These are phyloP conservation scores for Alloplasta piceator DNA, from an alignment of 2,888 invertebrate genomes.

Conservation along the genomic window DNA sequence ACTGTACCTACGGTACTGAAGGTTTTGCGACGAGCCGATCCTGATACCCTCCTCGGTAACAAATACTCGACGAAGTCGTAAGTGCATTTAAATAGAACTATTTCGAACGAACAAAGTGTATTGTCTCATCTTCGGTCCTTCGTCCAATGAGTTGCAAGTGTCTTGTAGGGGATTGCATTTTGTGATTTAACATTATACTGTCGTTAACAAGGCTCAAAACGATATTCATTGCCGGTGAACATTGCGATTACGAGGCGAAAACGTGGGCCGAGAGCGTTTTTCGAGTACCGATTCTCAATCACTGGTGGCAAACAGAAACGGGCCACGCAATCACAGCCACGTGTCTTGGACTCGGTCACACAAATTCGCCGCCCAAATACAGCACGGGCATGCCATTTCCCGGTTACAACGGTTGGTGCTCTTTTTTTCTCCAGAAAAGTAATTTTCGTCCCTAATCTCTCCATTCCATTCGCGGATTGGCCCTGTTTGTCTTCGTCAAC, in stretches of 20 bases:
- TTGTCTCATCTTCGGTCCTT: too few relatives aligned
- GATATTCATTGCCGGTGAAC: conserved; percentile 95
- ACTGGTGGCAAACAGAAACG: conserved; percentile 99
- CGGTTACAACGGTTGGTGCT: conserved; percentile 90
- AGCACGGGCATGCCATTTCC: conserved; percentile 94
- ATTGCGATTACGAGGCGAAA: conserved; percentile 96
- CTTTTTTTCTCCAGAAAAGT: not conserved
- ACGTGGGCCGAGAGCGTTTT: conserved; percentile 89
- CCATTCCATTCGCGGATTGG: too few relatives aligned
- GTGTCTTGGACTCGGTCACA: conserved; percentile 91
- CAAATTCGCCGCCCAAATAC: conserved; percentile 88
- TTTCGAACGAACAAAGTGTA: too few relatives aligned
- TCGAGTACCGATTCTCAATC: conserved; percentile 92
- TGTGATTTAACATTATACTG: not conserved
- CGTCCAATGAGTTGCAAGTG: too few relatives aligned
- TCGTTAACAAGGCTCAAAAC: conserved; percentile 84
- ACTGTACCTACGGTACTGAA: conserved; percentile 96
- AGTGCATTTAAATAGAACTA: conserved; percentile 67
- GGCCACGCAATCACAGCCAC: conserved; percentile 95
- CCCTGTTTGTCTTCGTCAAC: too few relatives aligned
- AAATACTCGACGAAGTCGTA: conserved; percentile 89
- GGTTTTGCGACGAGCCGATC: conserved; percentile 92
- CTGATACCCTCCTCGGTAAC: conserved; percentile 87
- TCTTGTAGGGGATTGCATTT: not conserved
- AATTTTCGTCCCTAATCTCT: too few relatives aligned